phyloP scores from a whole-genome alignment of 2,888 invertebrate species.

The Diachrysia chrysitis region DNA sequence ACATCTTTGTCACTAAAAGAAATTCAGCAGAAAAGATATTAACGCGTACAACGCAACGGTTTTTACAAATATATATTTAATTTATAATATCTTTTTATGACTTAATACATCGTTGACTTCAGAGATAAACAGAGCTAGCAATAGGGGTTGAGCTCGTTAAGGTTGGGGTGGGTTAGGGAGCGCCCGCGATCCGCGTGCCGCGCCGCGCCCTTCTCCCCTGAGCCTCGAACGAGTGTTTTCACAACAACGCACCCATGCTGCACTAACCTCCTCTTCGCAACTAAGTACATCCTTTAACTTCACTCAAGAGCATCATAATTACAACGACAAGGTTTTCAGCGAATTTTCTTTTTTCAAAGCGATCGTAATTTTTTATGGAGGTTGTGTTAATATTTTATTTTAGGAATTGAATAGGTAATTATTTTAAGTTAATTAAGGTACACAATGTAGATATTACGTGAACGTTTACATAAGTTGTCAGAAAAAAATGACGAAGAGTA shows the following conservation, averaged over 20 bases:
- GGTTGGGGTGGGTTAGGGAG: slow-evolving; percentile 74
- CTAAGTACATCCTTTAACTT: slow-evolving; percentile 60
- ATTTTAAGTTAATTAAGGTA: background rate
- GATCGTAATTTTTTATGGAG: background rate
- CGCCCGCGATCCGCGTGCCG: slow-evolving; percentile 19
- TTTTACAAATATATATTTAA: slow-evolving; percentile 6
- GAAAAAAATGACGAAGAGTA: no score
- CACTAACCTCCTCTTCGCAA: slow-evolving; percentile 55
- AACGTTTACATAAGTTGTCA: no score
- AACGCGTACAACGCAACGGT: background rate
- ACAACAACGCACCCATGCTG: slow-evolving; percentile 64
- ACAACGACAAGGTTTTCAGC: slow-evolving; percentile 31
- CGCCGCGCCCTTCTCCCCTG: slow-evolving; percentile 20
- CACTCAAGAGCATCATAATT: slow-evolving; percentile 55
- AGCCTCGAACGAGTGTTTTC: slow-evolving; percentile 65
- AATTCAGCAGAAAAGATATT: background rate
- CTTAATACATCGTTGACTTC: slow-evolving; percentile 33
- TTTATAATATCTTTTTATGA: slow-evolving; percentile 41
- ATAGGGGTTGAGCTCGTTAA: slow-evolving; percentile 64
- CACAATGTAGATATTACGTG: background rate
- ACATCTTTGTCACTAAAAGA: background rate
- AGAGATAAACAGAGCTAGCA: slow-evolving; percentile 45
- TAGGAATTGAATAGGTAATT: background rate
- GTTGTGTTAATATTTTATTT: background rate
- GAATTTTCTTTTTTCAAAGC: slow-evolving; percentile 26